These are phyloP conservation scores for Lithophane ornitopus DNA, from an alignment of 2,888 invertebrate genomes.

Conservation along the genomic window DNA sequence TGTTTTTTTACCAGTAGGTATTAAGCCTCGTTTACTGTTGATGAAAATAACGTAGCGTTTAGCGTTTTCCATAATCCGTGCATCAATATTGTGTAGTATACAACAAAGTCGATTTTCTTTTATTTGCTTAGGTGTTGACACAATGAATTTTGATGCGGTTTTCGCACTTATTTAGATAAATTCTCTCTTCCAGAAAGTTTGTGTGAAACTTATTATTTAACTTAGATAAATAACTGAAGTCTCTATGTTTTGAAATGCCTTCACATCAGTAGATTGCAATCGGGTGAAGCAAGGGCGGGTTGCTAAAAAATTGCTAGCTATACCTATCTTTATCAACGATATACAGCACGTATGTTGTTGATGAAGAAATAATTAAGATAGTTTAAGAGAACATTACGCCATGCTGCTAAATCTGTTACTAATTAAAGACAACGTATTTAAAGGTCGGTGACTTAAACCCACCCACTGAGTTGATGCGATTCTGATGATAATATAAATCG, in stretches of 20 bases:
- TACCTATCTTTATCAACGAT: too few relatives aligned
- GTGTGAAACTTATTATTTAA: neutral
- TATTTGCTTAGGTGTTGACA: neutral
- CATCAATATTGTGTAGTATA: too few relatives aligned
- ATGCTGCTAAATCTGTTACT: constrained; percentile 39
- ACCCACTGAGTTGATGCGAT: constrained; percentile 49
- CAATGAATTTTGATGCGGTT: neutral
- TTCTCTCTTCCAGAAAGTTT: neutral
- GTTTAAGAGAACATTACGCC: constrained; percentile 9
- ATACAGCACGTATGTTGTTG: neutral
- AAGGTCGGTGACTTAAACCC: constrained; percentile 31
- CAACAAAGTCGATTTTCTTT: neutral
- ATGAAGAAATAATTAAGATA: constrained; percentile 4
- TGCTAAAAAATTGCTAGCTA: neutral
- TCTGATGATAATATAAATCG: constrained; percentile 46
- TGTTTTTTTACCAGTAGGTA: too few relatives aligned
- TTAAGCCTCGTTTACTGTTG: too few relatives aligned
- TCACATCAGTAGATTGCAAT: neutral
- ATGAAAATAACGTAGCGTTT: too few relatives aligned
- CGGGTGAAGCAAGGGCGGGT: neutral
- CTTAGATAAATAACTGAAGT: neutral
- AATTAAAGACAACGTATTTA: constrained; percentile 47
- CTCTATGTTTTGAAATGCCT: neutral
- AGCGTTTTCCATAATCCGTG: too few relatives aligned
- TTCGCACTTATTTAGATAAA: neutral